phyloP scores from a whole-genome alignment of 2,113 vertebrate species.

The Neodontobutis hainanensis region DNA sequence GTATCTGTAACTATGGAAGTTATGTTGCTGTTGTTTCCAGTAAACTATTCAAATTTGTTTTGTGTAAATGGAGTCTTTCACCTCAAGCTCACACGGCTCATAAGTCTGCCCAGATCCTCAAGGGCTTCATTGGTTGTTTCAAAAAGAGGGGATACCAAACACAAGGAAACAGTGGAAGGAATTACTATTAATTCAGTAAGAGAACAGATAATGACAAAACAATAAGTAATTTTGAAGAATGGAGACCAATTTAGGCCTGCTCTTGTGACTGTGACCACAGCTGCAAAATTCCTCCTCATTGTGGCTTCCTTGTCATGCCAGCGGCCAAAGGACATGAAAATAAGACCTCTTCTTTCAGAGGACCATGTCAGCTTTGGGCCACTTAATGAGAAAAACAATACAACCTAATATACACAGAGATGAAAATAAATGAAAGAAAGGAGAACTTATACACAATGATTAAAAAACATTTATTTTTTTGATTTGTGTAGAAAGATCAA shows the following conservation, averaged over 20 bases:
- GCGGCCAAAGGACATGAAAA: slow-evolving; percentile 49
- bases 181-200: slow-evolving; percentile 43
- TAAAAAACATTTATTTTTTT: neutral
- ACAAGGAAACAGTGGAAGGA: slow-evolving; percentile 33
- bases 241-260: slow-evolving; percentile 41
- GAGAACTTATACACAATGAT: neutral
- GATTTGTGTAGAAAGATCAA: neutral
- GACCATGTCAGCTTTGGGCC: slow-evolving; percentile 31
- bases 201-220: slow-evolving; percentile 53
- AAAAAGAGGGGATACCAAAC: slow-evolving; percentile 43
- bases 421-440: slow-evolving; percentile 4
- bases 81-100: slow-evolving; percentile 50
- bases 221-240: slow-evolving; percentile 41
- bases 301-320: slow-evolving; percentile 56
- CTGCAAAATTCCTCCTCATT: slow-evolving; percentile 54
- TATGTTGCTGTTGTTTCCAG: slow-evolving; percentile 41
- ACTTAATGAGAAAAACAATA: slow-evolving; percentile 27
- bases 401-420: slow-evolving; percentile 22
- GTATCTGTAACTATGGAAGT: slow-evolving; percentile 23
- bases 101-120: slow-evolving; percentile 41
- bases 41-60: slow-evolving; percentile 46
- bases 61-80: slow-evolving; percentile 51
- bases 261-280: slow-evolving; percentile 54
- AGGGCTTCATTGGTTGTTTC: slow-evolving; percentile 44
- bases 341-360: slow-evolving; percentile 37